Percentiles rank a stretch among this genome's conserved stretches.
Conservation (phyloP, 1,140 invertebrate species). For the Dolichoris vasculosae region DNA sequence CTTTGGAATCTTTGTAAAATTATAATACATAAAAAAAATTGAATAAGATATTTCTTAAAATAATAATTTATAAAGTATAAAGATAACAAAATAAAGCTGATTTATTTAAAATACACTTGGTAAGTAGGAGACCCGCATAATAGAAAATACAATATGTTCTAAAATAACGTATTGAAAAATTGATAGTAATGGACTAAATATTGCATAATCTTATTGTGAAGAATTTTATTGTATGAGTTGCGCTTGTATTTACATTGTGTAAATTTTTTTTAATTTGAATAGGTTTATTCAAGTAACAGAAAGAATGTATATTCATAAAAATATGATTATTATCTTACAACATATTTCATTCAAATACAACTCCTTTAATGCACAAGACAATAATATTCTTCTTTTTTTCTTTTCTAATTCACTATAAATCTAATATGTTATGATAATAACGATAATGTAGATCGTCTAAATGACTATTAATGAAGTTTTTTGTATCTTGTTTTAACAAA, state of each 20-base stretch:
- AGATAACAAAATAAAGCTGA: neutral
- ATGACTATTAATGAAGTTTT: neutral
- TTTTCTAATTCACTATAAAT: conserved; percentile 2
- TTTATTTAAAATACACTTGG: conserved; percentile 29
- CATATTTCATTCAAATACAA: neutral
- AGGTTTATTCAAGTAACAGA: neutral
- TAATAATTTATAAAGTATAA: neutral
- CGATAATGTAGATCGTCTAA: neutral
- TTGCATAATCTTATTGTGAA: conserved; percentile 11
- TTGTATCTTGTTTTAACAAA: neutral
- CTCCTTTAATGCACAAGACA: neutral
- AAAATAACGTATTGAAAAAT: neutral
- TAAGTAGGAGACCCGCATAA: neutral
- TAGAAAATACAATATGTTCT: conserved; percentile 25
- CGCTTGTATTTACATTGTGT: conserved; percentile 7
- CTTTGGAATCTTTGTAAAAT: conserved; percentile 11
- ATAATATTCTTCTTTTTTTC: neutral
- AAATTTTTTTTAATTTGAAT: conserved; percentile 3
- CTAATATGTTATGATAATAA: neutral
- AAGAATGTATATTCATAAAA: conserved; percentile 14
- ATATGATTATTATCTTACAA: neutral
- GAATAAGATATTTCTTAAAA: neutral
- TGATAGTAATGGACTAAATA: conserved; percentile 24
- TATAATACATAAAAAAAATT: neutral
- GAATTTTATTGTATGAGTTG: neutral